phyloP scores from a whole-genome alignment of 2,797 vertebrate genomes.

The Agapornis canus region DNA sequence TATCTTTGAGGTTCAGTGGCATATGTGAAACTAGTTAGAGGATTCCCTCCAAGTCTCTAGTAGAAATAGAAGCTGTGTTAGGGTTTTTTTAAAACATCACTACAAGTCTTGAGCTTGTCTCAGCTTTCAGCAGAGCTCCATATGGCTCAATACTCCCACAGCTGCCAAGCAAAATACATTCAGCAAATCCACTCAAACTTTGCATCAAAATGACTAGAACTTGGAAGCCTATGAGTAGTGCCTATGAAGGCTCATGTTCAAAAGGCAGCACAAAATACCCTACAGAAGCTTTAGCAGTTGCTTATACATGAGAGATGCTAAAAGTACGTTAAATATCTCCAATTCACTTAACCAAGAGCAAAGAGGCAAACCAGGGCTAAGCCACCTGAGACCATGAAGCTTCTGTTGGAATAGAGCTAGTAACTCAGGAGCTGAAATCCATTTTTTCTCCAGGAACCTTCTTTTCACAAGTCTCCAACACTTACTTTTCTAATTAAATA shows the following conservation, averaged over 20 bases:
- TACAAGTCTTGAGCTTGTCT: not conserved
- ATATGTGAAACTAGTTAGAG: not conserved
- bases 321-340: not conserved
- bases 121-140: slow-evolving; percentile 14
- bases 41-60: not conserved
- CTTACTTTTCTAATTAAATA: not conserved
- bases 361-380: not conserved
- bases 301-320: not conserved
- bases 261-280: not conserved
- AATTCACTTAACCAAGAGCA: not conserved
- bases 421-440: not conserved
- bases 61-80: not conserved
- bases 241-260: not conserved
- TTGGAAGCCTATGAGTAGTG: not conserved
- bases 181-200: not conserved
- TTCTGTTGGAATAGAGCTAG: not conserved
- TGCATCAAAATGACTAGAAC: not conserved
- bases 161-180: not conserved
- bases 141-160: not conserved
- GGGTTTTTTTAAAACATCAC: not conserved
- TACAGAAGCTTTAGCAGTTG: not conserved
- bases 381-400: not conserved
- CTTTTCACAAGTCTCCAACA: not conserved
- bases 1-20: not conserved
- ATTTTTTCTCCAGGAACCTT: not conserved